A percentile compares a stretch with the other conserved stretches of the same genome.
Evolutionary conservation across 2,113 vertebrate genomes (phyloP).

Genomic region (Scalopus aquaticus): DNA sequence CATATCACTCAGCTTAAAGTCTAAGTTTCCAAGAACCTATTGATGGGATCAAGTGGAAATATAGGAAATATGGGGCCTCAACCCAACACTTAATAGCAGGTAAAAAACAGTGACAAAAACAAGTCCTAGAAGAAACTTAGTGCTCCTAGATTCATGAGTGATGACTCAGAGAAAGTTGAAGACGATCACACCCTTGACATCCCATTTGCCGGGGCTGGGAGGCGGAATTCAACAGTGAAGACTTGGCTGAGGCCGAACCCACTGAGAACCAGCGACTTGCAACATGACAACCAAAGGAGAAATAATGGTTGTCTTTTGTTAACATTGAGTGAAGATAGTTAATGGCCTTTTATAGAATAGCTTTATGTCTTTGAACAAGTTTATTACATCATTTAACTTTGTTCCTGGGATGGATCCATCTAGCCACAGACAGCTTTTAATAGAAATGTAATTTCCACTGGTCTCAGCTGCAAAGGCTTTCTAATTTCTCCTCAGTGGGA

Average conservation of each 20-base stretch:
- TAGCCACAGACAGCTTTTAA: conserved; percentile 67
- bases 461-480: conserved; percentile 41
- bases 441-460: conserved; percentile 53
- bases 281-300: background rate
- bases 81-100: background rate
- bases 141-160: background rate
- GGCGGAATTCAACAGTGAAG: conserved; percentile 3
- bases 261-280: background rate
- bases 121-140: background rate
- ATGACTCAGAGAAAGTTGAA: background rate
- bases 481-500: conserved; percentile 45
- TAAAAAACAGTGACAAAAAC: background rate
- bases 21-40: no score
- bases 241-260: background rate
- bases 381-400: conserved; percentile 68
- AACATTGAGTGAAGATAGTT: conserved; percentile 16
- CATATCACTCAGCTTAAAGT: no score
- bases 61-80: background rate
- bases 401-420: conserved; percentile 35
- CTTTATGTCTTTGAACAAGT: conserved; percentile 60
- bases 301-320: conserved; percentile 53
- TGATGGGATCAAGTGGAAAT: no score
- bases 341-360: conserved; percentile 51
- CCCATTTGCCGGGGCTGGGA: background rate
- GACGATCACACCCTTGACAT: background rate